phyloP scores from a whole-genome alignment of 2,888 invertebrate species.

The Nasonia oneida region DNA sequence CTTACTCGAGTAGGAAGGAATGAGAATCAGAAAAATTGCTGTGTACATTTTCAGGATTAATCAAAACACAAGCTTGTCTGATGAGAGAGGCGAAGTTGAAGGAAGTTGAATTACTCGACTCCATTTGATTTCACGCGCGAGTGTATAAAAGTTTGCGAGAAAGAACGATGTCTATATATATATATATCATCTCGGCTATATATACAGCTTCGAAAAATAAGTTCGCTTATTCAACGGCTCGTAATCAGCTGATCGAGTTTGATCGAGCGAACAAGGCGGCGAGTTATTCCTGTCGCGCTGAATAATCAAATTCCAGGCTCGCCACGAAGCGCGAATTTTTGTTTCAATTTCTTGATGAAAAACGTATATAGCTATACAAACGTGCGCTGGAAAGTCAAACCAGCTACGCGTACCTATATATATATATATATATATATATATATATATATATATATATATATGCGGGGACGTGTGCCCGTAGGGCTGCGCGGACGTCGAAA shows the following conservation, averaged over 20 bases:
- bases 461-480: neutral
- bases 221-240: neutral
- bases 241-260: neutral
- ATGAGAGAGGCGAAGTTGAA: neutral
- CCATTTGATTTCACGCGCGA: neutral
- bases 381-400: conserved; percentile 20
- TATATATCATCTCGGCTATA: neutral
- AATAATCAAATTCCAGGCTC: too few species aligned
- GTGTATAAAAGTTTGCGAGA: neutral
- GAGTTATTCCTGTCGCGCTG: too few species aligned
- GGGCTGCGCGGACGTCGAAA: neutral
- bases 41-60: neutral
- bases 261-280: too few species aligned
- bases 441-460: neutral
- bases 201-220: too few species aligned
- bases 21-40: neutral
- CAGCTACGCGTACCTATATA: neutral
- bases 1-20: neutral
- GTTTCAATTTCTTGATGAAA: neutral
- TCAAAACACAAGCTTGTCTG: neutral
- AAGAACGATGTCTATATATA: neutral
- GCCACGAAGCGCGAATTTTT: neutral
- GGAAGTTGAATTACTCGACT: neutral
- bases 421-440: neutral
- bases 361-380: neutral